A percentile compares a stretch with the other conserved stretches of the same genome.
Evolutionary conservation across 2,797 vertebrate genomes (phyloP).

Genomic region (Mico argentatus): DNA sequence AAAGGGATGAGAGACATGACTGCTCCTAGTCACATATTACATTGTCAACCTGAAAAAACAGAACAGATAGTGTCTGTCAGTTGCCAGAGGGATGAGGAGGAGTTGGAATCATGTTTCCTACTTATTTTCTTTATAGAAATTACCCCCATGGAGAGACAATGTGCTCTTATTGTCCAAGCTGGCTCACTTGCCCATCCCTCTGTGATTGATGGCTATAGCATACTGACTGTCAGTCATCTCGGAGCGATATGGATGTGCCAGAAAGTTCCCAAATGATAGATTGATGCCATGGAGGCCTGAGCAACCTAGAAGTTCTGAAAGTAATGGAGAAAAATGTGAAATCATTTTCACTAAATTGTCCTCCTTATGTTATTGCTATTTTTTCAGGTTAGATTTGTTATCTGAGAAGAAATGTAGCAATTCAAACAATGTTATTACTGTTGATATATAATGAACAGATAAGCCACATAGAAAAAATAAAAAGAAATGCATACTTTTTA

Average conservation of each 20-base stretch:
- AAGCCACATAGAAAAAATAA: not conserved
- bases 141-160: not conserved
- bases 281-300: not conserved
- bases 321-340: not conserved
- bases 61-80: not conserved
- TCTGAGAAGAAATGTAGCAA: not conserved
- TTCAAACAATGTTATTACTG: not conserved
- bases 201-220: not conserved
- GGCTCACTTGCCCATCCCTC: not conserved
- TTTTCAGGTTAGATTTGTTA: not conserved
- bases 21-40: not conserved
- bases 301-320: not conserved
- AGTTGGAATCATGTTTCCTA: not conserved
- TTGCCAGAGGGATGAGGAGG: accelerated
- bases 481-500: not conserved
- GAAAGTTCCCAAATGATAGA: not conserved
- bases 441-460: not conserved
- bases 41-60: not conserved
- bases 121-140: not conserved
- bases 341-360: not conserved
- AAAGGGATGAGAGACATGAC: not conserved
- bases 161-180: not conserved
- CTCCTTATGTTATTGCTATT: not conserved
- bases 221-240: not conserved
- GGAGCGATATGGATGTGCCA: not conserved